Base-by-base conservation (phyloP, 1,140 invertebrate genomes). In the Marisa cornuarietis region DNA sequence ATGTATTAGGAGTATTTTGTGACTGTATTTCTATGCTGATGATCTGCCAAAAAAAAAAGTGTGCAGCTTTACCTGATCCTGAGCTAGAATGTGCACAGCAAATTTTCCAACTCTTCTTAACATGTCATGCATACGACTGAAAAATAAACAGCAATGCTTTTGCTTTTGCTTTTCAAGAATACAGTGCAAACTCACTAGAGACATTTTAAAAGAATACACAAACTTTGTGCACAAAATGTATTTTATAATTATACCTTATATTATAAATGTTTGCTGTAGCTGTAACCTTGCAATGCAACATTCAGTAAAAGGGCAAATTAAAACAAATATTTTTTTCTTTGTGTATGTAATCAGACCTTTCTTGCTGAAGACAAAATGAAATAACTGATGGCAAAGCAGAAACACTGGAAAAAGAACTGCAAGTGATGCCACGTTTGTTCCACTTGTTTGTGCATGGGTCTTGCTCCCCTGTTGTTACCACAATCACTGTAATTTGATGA, bases 321-420 rank as follows among this genome's bases (percentile, higher is more conserved):
- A 65, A 65, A 22, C 24, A 22, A 65, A 65, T 22, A 65, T 65
- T 22, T 24, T 20, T 24, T 4, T 65, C 18, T 42, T 0, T 42
- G 31, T 42, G 31, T 6, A 4, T 42, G 31, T 73, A 24, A 54
- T 14, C 65, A 82, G 82, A 90, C 89, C 89, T 90, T 78, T 85
- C 84, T 79, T 86, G 87, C 52, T 87, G 85, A 16, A 90, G 80
- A 83, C 88, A 90, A 49, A 91, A 86, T 24, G 88, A 90, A 14
- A 91, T 80, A 75, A 90, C 87, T 24, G 90, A 85, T 69, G 90
- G 90, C 18, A 84, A 76, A 42, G 86, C 85, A n/a, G 89, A 89
- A 10, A 89, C 86, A 84, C 87, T 89, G 65, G 87, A 86, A 76
- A 91, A 90, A 11, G 89, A 89, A 72, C 88, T 90, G 83, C 89